phyloP scores from a whole-genome alignment of 2,113 vertebrate species.

The Myotis lucifugus region DNA sequence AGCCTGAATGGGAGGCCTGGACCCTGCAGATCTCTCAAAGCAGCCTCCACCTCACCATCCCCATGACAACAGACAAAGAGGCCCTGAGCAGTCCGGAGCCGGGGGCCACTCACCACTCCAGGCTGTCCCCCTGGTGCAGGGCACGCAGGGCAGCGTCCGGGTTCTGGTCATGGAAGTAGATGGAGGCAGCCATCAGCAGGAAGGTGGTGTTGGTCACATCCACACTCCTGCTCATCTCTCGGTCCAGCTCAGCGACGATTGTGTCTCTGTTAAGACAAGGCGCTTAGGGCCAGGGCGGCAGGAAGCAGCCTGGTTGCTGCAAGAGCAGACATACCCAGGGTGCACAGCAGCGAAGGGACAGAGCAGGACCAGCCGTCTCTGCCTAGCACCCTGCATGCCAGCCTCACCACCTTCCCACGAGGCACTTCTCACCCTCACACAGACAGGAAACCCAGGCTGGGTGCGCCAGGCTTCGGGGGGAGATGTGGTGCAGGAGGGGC shows the following conservation, averaged over 20 bases:
- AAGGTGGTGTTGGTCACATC: slow-evolving; percentile 93
- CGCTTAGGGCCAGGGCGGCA: background rate
- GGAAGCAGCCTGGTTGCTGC: rapidly evolving
- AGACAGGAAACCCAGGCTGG: background rate
- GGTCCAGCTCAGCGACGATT: slow-evolving; percentile 91
- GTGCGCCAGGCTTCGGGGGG: rapidly evolving
- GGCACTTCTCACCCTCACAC: background rate
- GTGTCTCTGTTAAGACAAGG: slow-evolving; percentile 84
- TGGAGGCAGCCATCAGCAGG: slow-evolving; percentile 94
- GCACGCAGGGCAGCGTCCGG: slow-evolving; percentile 90
- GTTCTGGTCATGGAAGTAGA: slow-evolving; percentile 92
- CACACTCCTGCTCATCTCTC: slow-evolving; percentile 93
- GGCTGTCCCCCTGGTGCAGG: slow-evolving; percentile 94
- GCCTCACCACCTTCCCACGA: background rate
- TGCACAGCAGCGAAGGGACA: background rate
- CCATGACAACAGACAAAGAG: background rate
- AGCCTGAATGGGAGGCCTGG: background rate
- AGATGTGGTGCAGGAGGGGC: background rate
- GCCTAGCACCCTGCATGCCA: background rate
- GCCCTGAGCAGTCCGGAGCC: background rate
- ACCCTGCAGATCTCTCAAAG: background rate
- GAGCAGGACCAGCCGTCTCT: background rate
- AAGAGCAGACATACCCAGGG: background rate
- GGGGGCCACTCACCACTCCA: slow-evolving; percentile 89
- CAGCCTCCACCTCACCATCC: background rate